A percentile compares a stretch with the other conserved stretches of the same genome.
phyloP scores from a whole-genome alignment of 2,888 invertebrate genomes.

The Zygaena filipendulae region DNA sequence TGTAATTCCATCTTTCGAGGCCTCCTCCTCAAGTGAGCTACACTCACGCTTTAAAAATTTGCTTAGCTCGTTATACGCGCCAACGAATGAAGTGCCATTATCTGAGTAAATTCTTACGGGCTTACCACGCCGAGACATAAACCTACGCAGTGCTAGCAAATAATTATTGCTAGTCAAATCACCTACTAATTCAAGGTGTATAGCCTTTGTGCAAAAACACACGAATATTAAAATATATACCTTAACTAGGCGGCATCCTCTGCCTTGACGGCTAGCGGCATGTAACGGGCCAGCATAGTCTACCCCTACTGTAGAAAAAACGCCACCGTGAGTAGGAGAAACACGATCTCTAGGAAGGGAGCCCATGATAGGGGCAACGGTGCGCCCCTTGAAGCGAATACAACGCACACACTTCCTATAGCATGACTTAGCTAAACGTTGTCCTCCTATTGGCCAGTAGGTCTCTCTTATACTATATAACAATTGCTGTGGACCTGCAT shows the following conservation, averaged over 20 bases:
- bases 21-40: conserved; percentile 4
- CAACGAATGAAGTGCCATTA: conserved; percentile 11
- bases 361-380: conserved; percentile 16
- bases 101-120: conserved; percentile 12
- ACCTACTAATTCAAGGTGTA: conserved; percentile 17
- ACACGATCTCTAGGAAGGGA: conserved; percentile 13
- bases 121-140: conserved; percentile 16
- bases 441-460: conserved; percentile 19
- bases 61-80: conserved; percentile 9
- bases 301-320: conserved; percentile 11
- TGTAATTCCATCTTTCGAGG: conserved; percentile 6
- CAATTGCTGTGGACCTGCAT: conserved; percentile 19
- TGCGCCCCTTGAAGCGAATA: conserved; percentile 6
- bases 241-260: conserved; percentile 18
- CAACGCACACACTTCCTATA: conserved; percentile 8
- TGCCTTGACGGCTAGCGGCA: conserved; percentile 9
- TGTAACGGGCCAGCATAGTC: conserved; percentile 18
- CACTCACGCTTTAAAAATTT: conserved; percentile 9
- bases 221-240: conserved; percentile 15
- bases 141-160: conserved; percentile 14
- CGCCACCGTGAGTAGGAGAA: too few relatives aligned
- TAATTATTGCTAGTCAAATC: conserved; percentile 17
- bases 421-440: conserved; percentile 9
- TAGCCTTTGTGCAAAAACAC: conserved; percentile 16
- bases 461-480: conserved; percentile 14